Base-by-base conservation (phyloP, 2,113 vertebrate genomes). In the Eidolon helvum region DNA sequence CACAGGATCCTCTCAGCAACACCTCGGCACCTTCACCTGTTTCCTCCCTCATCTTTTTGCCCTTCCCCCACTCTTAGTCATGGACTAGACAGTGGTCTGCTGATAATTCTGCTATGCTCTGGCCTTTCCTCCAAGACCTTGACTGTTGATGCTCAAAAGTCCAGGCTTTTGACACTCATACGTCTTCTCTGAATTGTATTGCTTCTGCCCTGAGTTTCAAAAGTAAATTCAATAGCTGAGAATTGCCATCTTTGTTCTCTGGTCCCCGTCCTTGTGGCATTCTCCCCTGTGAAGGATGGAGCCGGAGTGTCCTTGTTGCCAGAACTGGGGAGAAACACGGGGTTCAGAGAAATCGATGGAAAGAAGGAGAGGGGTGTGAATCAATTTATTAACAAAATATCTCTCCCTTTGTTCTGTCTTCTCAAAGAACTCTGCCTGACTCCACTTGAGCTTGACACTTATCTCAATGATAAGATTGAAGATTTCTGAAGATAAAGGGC, bases 61-160 rank as follows among this genome's bases (percentile, higher is more conserved):
- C 7, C 24, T 10, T 11, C 71, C 7, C 7, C 33, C 3, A 1
- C 11, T 28, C 10, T 15, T 28, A 6, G 24, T 11, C 10, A 1
- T 19, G 21, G 50, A 0, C 22, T n/a, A 24, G 75, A 53, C 4
- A 4, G 21, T 2, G 4, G 30, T 61, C 38, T 35, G 30, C 40
- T 28, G 63, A 50, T 30, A 35, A 16, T n/a, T 50, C 50, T 33
- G 11, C 45, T 55, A 0, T 3, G 59, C 28, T 71, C 28, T 10
- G 16, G 8, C n/a, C 71, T 95, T 72, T 86, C 59, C 10, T n/a
- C 28, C 2, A 3, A 63, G 79, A n/a, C 30, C 43, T 26, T 87
- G 74, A 59, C 4, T 40, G 35, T 19, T 15, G 74, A 15, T 12
- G 14, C 8, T 48, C 38, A 35, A 38, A 28, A 33, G 45, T 14